phyloP scores from a whole-genome alignment of 2,113 vertebrate species.

The Sakesphorus luctuosus region DNA sequence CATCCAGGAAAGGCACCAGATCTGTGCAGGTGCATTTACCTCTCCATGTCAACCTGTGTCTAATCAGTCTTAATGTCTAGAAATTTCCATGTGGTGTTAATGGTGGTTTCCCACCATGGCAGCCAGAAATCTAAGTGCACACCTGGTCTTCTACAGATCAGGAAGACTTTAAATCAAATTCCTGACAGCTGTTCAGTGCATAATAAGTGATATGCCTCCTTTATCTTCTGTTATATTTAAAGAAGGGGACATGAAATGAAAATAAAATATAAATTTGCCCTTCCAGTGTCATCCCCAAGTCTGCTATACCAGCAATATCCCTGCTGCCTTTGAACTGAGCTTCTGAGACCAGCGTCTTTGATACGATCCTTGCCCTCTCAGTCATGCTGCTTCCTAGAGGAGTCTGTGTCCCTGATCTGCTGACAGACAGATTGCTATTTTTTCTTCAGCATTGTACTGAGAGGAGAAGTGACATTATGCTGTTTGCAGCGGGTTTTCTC shows the following conservation, averaged over 20 bases:
- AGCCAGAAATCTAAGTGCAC: background rate
- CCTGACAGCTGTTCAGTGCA: background rate
- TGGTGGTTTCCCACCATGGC: background rate
- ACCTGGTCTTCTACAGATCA: background rate
- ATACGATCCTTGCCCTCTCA: conserved; percentile 12
- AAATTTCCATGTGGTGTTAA: background rate
- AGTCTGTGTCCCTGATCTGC: conserved; percentile 28
- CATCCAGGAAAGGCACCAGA: background rate
- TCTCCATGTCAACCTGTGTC: background rate
- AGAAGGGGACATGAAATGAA: background rate
- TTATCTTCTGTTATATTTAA: background rate
- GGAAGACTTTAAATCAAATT: background rate
- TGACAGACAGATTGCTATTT: conserved; percentile 11
- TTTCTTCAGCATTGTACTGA: background rate
- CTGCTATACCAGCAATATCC: background rate
- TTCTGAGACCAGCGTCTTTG: background rate
- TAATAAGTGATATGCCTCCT: background rate
- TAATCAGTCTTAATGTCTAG: background rate
- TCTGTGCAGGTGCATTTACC: background rate
- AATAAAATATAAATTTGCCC: background rate
- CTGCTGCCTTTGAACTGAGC: conserved; percentile 14
- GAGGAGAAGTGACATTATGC: background rate
- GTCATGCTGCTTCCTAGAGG: conserved; percentile 36
- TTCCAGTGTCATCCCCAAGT: background rate
- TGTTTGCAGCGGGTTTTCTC: background rate